phyloP scores from a whole-genome alignment of 2,888 invertebrate species.

The Monopis laevigella region DNA sequence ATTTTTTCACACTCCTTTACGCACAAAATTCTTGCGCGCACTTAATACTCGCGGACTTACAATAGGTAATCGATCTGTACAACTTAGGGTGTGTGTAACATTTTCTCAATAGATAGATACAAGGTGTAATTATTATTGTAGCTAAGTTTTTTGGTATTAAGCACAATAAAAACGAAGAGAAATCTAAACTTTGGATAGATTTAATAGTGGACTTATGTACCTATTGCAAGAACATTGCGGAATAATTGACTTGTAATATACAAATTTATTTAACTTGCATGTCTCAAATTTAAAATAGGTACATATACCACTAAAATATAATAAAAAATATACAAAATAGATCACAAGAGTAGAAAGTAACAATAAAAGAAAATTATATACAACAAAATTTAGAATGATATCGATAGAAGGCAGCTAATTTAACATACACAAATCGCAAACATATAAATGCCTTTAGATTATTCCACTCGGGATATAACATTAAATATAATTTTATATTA shows the following conservation, averaged over 20 bases:
- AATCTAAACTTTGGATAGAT: conserved; percentile 58
- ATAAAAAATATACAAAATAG: conserved; percentile 7
- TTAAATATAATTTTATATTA: conserved; percentile 48
- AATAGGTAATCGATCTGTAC: too few species aligned
- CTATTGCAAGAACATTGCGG: background rate
- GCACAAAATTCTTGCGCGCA: too few species aligned
- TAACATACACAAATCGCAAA: conserved; percentile 48
- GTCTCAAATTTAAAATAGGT: conserved; percentile 1
- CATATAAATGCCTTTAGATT: conserved; percentile 56
- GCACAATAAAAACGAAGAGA: conserved; percentile 44
- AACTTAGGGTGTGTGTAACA: too few species aligned
- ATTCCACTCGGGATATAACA: conserved; percentile 43
- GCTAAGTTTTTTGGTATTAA: conserved; percentile 63
- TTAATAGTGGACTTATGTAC: conserved; percentile 36
- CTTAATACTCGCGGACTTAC: too few species aligned
- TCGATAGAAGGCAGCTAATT: conserved; percentile 32
- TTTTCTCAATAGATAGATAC: conserved; percentile 17
- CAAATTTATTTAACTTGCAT: background rate
- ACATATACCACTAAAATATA: background rate
- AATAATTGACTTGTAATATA: background rate
- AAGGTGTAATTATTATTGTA: conserved; percentile 27
- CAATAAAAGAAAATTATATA: conserved; percentile 18
- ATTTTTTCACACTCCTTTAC: too few species aligned
- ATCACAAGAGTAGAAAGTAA: background rate
- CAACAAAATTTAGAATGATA: conserved; percentile 18